phyloP scores from a whole-genome alignment of 2,797 vertebrate species.

The Eurystomus glaucurus region DNA sequence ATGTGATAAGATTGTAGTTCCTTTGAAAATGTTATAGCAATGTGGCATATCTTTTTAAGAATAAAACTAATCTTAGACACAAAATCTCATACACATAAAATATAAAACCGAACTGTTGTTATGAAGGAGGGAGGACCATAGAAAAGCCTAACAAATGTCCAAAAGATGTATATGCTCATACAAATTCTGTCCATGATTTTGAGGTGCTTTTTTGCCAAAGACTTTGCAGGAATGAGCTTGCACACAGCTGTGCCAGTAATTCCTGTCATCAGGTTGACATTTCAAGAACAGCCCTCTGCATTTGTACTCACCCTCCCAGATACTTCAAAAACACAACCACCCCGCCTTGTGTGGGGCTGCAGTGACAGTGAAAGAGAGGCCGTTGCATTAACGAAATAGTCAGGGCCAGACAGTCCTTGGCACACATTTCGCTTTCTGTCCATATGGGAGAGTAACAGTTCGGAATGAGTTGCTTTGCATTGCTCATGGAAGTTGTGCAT shows the following conservation, averaged over 20 bases:
- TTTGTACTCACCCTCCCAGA: neutral
- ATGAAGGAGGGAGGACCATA: neutral
- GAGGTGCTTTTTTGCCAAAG: neutral
- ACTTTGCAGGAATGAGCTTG: neutral
- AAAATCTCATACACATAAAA: neutral
- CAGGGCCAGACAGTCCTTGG: neutral
- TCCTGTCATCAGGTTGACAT: neutral
- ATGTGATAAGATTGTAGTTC: neutral
- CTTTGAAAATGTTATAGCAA: neutral
- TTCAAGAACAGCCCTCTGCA: slow-evolving; percentile 11
- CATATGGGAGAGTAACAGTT: neutral
- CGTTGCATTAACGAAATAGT: neutral
- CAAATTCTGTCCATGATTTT: neutral
- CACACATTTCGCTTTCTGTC: fast-evolving
- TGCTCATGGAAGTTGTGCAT: neutral
- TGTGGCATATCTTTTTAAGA: neutral
- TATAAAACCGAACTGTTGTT: neutral
- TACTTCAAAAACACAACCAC: neutral
- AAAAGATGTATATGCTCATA: neutral
- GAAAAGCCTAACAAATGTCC: neutral
- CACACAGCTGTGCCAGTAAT: neutral
- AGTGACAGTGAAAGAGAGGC: neutral
- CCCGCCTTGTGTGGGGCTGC: fast-evolving
- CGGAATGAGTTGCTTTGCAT: neutral
- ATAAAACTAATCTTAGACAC: neutral